Percentiles rank a stretch among this genome's conserved stretches.
Conservation (phyloP, 2,113 vertebrate genomes). For the Craseonycteris thonglongyai region DNA sequence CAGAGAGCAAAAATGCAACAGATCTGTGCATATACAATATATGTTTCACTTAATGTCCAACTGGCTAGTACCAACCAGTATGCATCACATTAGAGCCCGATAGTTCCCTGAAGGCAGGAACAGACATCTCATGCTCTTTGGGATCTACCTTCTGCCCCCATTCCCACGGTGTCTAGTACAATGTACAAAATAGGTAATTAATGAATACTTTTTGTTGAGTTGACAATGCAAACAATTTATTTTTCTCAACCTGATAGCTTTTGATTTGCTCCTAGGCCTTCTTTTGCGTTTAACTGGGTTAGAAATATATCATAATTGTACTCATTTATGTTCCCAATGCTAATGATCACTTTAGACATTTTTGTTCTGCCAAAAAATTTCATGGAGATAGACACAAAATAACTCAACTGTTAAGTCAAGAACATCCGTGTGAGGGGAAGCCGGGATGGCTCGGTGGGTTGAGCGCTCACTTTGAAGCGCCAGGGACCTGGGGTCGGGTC, state of each 20-base stretch:
- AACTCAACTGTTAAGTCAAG: background rate
- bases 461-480: too few relatives aligned
- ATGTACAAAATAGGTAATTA: background rate
- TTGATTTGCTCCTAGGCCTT: background rate
- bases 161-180: background rate
- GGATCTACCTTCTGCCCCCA: background rate
- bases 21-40: too few relatives aligned
- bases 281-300: background rate
- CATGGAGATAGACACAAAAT: background rate
- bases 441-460: too few relatives aligned
- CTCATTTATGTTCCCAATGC: background rate
- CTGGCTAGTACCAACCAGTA: background rate
- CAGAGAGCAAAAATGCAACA: background rate
- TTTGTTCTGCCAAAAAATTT: background rate
- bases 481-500: too few relatives aligned
- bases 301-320: background rate
- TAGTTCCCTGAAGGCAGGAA: background rate
- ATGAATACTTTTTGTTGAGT: background rate
- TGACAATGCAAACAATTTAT: background rate
- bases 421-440: too few relatives aligned
- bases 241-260: background rate
- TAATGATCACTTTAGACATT: background rate
- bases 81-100: background rate
- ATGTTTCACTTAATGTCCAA: background rate
- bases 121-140: background rate